A percentile compares a stretch with the other conserved stretches of the same genome.
Evolutionary conservation across 2,888 invertebrate genomes (phyloP).

Genomic region (Scotopteryx bipunctaria): DNA sequence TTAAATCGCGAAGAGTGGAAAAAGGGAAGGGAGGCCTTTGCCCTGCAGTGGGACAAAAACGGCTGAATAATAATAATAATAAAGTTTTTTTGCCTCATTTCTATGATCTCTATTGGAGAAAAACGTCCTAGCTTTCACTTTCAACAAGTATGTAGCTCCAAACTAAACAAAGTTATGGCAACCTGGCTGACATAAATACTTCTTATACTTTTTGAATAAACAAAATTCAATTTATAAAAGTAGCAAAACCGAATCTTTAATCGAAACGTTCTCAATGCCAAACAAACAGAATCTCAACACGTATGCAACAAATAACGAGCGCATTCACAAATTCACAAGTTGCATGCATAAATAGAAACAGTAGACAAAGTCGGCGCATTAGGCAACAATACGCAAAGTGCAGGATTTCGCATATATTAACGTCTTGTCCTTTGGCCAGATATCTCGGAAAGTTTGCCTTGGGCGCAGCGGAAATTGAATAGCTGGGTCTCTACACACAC

Average conservation of each 20-base stretch:
- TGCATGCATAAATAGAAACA: conserved; percentile 66
- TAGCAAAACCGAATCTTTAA: background rate
- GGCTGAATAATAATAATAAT: too few relatives aligned
- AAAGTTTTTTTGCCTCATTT: too few relatives aligned
- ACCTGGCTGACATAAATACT: too few relatives aligned
- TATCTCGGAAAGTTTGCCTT: conserved; percentile 72
- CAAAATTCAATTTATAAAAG: background rate
- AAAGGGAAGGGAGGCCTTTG: too few relatives aligned
- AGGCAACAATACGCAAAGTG: conserved; percentile 76
- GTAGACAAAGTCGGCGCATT: conserved; percentile 71
- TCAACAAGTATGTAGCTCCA: too few relatives aligned
- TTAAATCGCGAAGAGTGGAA: too few relatives aligned
- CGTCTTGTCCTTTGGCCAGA: conserved; percentile 81
- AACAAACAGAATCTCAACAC: conserved; percentile 9
- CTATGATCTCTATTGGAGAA: too few relatives aligned
- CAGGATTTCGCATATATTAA: conserved; percentile 80
- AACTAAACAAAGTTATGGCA: too few relatives aligned
- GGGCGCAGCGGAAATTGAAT: conserved; percentile 21
- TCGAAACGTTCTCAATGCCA: background rate
- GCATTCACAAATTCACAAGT: conserved; percentile 51
- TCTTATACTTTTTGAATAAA: too few relatives aligned
- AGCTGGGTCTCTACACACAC: conserved; percentile 11
- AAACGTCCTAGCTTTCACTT: too few relatives aligned
- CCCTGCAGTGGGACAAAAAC: too few relatives aligned
- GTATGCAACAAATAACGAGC: conserved; percentile 28